Evolutionary conservation across 2,113 vertebrate genomes (phyloP), one percentile per base, ranked within the genome.

Genomic region (Indicator indicator): DNA sequence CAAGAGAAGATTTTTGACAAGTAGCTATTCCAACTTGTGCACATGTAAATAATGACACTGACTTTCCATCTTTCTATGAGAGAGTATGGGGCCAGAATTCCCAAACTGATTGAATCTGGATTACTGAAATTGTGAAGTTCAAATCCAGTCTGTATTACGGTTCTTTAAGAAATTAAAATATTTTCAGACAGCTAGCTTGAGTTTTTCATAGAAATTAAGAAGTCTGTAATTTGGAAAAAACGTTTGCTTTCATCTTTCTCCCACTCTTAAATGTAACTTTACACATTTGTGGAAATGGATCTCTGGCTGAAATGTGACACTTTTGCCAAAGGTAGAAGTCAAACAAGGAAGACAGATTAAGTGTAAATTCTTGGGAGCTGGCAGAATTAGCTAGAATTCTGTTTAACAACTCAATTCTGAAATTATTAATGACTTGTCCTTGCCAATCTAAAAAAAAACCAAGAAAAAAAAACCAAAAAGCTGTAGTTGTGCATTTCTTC

Each of bases 351-450:
- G 91, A 97, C 55, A 84, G 62, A 97, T 97, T 93, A 88, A 67
- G 88, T 96, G 95, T n/a, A 95, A 95, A 91, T 90, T 95, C 82
- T 88, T 52, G 55, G 5, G 90, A 95, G 73, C 62, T 97, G 95
- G 94, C 94, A 96, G 73, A 93, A 96, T 96, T 95, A 78, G 81
- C 85, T 38, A 91, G 67, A 88, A 95, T 91, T 95, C 96, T 95
- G 94, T 86, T 95, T 89, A 91, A 91, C 69, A 95, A 86, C 93
- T 96, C 91, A 91, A 76, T 96, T 91, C 79, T 91, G 83, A 91
- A 95, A 88, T 94, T 95, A 97, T 94, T 95, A 95, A 95, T 90
- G 79, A 88, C 24, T 84, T 86, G 15, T 84, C 69, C 40, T 83
- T 86, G 76, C 85, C 88, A 96, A 78, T 2, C 12, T 62, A 11